phyloP scores from a whole-genome alignment of 2,113 vertebrate genomes.

The Xenopus laevis region DNA sequence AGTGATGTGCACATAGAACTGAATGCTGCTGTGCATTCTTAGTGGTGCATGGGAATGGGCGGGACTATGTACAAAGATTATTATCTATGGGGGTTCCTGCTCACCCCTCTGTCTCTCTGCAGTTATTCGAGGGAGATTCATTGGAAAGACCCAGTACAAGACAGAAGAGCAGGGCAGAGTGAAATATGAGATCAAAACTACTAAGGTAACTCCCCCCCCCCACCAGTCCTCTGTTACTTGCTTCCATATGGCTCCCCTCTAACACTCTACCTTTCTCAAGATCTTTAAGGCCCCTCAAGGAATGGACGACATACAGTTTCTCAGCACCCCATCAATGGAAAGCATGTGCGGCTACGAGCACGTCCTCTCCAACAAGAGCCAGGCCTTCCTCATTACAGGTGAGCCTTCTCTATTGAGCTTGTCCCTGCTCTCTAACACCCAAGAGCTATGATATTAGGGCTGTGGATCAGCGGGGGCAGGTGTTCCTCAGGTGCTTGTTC shows the following conservation, averaged over 20 bases:
- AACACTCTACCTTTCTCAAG: slow-evolving; percentile 31
- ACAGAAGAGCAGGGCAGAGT: neutral
- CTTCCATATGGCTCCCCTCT: neutral
- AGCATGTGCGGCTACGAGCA: slow-evolving; percentile 58
- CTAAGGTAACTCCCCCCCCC: slow-evolving; percentile 53
- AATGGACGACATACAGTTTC: slow-evolving; percentile 38
- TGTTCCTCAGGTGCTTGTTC: too few species aligned
- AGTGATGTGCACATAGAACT: too few species aligned
- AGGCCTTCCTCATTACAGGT: slow-evolving; percentile 59
- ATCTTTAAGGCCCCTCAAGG: slow-evolving; percentile 54
- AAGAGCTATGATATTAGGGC: too few species aligned
- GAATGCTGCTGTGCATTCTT: too few species aligned
- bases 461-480: too few species aligned
- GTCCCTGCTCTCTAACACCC: neutral
- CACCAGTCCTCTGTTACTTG: neutral
- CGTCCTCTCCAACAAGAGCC: slow-evolving; percentile 41
- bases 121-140: slow-evolving; percentile 60
- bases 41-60: too few species aligned
- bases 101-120: slow-evolving; percentile 11
- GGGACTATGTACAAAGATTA: too few species aligned
- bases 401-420: too few species aligned
- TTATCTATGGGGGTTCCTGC: too few species aligned
- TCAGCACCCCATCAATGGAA: slow-evolving; percentile 52
- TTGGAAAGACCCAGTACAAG: slow-evolving; percentile 38
- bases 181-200: slow-evolving; percentile 55